Evolutionary conservation across 2,888 invertebrate genomes (phyloP).

Genomic region (Stenolophus ochropezus): DNA sequence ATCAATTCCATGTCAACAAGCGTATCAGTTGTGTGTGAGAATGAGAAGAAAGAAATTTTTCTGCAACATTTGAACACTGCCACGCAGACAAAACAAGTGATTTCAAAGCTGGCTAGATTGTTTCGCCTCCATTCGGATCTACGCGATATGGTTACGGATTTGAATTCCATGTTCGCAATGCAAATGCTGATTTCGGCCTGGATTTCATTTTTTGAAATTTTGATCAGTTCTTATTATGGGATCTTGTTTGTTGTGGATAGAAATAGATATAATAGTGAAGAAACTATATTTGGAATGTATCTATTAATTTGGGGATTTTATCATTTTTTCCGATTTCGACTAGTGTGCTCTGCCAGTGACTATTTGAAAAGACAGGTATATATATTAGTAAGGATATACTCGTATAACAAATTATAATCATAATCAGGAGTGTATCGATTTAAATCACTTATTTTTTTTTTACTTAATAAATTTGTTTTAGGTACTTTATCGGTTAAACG

Average conservation of each 20-base stretch:
- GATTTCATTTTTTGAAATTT: constrained; percentile 53
- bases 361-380: constrained; percentile 44
- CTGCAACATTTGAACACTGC: constrained; percentile 19
- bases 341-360: constrained; percentile 49
- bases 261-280: background rate
- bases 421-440: too few species aligned
- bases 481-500: too few species aligned
- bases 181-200: constrained; percentile 46
- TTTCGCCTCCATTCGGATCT: constrained; percentile 51
- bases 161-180: constrained; percentile 48
- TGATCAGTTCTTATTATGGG: constrained; percentile 51
- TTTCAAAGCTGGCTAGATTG: constrained; percentile 23
- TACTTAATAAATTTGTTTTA: too few species aligned
- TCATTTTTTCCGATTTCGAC: constrained; percentile 43
- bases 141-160: constrained; percentile 41
- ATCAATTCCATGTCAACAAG: constrained; percentile 17
- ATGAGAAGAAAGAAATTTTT: constrained; percentile 1
- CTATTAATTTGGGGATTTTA: constrained; percentile 49
- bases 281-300: constrained; percentile 51
- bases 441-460: too few species aligned
- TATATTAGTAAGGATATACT: background rate
- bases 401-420: background rate
- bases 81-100: constrained; percentile 3
- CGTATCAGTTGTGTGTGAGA: background rate
- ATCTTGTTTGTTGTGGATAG: constrained; percentile 47